phyloP scores from a whole-genome alignment of 2,113 vertebrate genomes.

The Macrotis lagotis region DNA sequence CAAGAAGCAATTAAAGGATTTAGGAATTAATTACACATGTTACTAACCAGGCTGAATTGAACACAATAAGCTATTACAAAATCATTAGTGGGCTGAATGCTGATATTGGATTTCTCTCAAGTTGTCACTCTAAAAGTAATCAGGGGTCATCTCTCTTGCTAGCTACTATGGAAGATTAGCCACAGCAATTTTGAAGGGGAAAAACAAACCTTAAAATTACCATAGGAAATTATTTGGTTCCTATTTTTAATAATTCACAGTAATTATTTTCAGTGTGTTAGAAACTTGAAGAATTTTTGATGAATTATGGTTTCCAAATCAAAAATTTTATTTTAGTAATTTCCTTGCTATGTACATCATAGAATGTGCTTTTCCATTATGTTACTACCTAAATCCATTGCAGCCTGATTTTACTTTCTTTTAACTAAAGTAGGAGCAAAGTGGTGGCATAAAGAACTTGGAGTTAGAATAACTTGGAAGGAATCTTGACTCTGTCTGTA shows the following conservation, averaged over 20 bases:
- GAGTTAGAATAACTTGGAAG: background rate
- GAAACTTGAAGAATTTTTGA: constrained; percentile 30
- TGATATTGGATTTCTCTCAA: constrained; percentile 49
- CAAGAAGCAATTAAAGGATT: constrained; percentile 53
- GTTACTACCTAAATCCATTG: background rate
- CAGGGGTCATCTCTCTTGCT: constrained; percentile 25
- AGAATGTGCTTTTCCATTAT: constrained; percentile 15
- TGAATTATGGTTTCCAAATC: constrained; percentile 1
- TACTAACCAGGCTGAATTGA: constrained; percentile 54
- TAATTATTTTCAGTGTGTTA: constrained; percentile 24
- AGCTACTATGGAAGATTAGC: constrained; percentile 33
- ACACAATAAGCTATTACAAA: constrained; percentile 37
- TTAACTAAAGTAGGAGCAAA: constrained; percentile 37
- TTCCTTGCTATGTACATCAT: constrained; percentile 3
- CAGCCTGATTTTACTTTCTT: background rate
- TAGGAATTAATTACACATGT: constrained; percentile 57
- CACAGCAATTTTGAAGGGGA: constrained; percentile 11
- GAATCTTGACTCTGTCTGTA: background rate
- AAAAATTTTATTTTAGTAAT: constrained; percentile 29
- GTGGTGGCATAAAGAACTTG: background rate
- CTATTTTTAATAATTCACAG: constrained; percentile 3
- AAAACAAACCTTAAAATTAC: constrained; percentile 43
- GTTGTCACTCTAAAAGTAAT: constrained; percentile 34
- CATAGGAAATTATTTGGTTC: constrained; percentile 41
- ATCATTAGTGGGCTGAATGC: constrained; percentile 38